Evolutionary conservation across 1,140 invertebrate genomes (phyloP), one percentile per base, ranked within the genome.

Genomic region (Himalopsyche phryganea): DNA sequence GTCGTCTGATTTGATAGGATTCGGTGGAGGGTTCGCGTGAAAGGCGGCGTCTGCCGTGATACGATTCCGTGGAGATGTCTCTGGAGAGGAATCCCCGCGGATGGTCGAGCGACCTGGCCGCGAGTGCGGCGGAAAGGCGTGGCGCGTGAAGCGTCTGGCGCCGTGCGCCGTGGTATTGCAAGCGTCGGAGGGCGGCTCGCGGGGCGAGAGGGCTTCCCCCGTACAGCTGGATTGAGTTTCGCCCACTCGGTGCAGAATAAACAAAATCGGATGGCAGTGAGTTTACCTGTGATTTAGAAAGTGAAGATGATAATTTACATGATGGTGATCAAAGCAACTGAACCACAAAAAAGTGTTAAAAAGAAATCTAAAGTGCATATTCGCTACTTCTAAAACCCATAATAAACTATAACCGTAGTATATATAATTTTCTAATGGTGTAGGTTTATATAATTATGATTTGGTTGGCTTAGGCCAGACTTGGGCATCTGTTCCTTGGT

Each of bases 181-280:
- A 32, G 28, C 56, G 56, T 15, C 61, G 38, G 15, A 64, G 41
- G n/a, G 53, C 42, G 10, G 53, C 54, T n/a, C 58, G 44, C 6
- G 62, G 53, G 1, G 50, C 42, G 9, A 64, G 54, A 1, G 58
- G 58, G 32, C 62, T 64, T 17, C 56, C 58, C 11, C 45, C 54
- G 18, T 64, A 60, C 33, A 64, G 50, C 35, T 63, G 61, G 17
- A 63, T 51, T 15, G 61, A 63, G 47, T 63, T 63, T 18, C 61
- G 46, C n/a, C 70, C 71, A 23, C 61, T 65, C 11, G 83, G 82
- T 60, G 84, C 82, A 71, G 85, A 85, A 70, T 85, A 86, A 6
- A 79, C 85, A 69, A 86, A 87, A 69, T 86, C 85, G 20, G 84
- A 80, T 50, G 84, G 85, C 28, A 86, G 75, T 23, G 84, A 86